Evolutionary conservation across 2,888 invertebrate genomes (phyloP).

Genomic region (Eledona agricola): DNA sequence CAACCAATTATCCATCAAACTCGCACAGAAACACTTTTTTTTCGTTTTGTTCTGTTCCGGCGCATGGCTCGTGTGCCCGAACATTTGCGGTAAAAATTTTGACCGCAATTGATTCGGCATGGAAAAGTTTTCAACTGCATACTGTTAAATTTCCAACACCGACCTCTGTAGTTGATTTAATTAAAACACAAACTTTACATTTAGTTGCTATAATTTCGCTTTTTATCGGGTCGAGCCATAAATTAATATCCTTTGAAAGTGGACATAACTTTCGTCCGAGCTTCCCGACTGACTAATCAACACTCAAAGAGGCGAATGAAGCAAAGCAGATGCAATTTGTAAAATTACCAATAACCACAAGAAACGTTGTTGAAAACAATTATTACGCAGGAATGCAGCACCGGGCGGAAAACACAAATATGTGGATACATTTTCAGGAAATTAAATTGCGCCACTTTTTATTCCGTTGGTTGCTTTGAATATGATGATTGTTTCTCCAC

Average conservation of each 20-base stretch:
- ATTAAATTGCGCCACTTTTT: conserved; percentile 4
- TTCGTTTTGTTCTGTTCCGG: no score
- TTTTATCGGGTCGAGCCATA: neutral
- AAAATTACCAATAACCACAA: conserved; percentile 1
- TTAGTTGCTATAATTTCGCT: conserved; percentile 7
- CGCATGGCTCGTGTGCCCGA: no score
- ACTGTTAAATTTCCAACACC: conserved; percentile 1
- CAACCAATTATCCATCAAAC: no score
- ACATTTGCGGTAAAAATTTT: no score
- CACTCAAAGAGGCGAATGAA: neutral
- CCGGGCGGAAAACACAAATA: no score
- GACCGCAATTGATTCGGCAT: no score
- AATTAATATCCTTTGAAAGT: conserved; percentile 4
- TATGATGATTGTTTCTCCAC: conserved; percentile 9
- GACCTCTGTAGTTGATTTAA: conserved; percentile 2
- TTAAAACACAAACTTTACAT: conserved; percentile 5
- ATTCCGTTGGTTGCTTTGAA: conserved; percentile 7
- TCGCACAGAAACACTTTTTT: no score
- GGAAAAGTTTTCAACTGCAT: no score
- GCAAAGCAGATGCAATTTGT: neutral
- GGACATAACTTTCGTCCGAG: conserved; percentile 1
- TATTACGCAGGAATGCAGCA: no score
- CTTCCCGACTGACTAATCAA: neutral
- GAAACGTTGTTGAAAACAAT: neutral
- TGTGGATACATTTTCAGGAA: no score